Base-by-base conservation (phyloP, 2,888 invertebrate species). In the Ypsolopha sequella region DNA sequence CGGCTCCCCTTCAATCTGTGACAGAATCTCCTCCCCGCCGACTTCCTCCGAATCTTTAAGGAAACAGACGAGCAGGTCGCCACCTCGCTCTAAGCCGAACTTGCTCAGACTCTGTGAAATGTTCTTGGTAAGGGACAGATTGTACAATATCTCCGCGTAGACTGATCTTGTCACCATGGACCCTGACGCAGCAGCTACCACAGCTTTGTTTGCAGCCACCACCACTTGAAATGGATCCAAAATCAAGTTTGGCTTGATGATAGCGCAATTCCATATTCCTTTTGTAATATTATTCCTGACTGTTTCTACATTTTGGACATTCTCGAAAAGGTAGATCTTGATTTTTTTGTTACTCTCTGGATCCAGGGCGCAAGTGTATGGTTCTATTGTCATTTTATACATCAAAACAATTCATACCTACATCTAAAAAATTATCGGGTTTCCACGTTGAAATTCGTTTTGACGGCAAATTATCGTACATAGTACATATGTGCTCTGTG, bases 121-220 rank as follows among this genome's bases (percentile, higher is more conserved):
- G 60, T 92, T 92, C 63, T 89, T 91, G 0, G 91, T 89, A 1
- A 89, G 70, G 0, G 92, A 92, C 53, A 93, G 75, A 68, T 91
- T 91, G 65, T 88, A 93, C 13, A 93, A 64, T 48, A 92, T 85
- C 73, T 93, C 93, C 0, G 91, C 88, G 63, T 81, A 90, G 0
- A 92, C 62, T 7, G 85, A 88, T 61, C 88, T 89, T 0, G 93
- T 93, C 0, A 88, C 88, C 65, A 91, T 73, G 38, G 69, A 73
- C 9, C 70, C 67, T 1, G 65, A 66, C 59, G 84, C 88, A 48
- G 87, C 78, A 1, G 88, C 76, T 0, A 89, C 60, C 0, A 84
- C 80, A 2, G 93, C 92, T 66, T 88, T 90, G 64, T 93, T 93
- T 1, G 91, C 91, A 1, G 93, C 92, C 7, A 91, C 87, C 0